Conservation (phyloP, 2,113 vertebrate species). For the Mellivora capensis region DNA sequence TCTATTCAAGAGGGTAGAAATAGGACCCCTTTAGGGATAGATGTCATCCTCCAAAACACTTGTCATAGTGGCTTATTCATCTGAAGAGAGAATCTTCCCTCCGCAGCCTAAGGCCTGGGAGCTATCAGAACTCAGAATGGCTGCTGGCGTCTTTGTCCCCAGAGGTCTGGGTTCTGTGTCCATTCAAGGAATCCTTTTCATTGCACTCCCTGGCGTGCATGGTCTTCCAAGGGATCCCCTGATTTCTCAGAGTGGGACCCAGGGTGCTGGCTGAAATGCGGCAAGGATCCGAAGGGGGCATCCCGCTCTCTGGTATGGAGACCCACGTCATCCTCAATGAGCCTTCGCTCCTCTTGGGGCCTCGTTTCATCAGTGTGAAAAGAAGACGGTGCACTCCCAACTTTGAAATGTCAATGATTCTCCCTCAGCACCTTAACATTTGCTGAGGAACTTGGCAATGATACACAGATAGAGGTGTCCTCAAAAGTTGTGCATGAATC, state of each 20-base stretch:
- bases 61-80: neutral
- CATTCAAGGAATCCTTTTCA: neutral
- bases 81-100: neutral
- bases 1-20: neutral
- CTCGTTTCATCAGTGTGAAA: neutral
- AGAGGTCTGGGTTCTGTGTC: fast-evolving
- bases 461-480: constrained; percentile 57
- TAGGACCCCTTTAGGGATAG: neutral
- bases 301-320: neutral
- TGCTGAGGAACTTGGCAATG: constrained; percentile 54
- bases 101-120: neutral
- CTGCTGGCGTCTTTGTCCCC: neutral
- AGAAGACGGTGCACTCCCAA: constrained; percentile 1
- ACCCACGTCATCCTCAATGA: neutral
- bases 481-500: constrained; percentile 59
- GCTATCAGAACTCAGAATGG: neutral
- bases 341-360: fast-evolving
- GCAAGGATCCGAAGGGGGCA: neutral
- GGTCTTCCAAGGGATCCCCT: neutral
- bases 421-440: constrained; percentile 63
- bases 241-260: neutral
- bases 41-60: neutral
- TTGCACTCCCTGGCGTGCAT: too few species aligned
- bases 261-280: too few species aligned
- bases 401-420: constrained; percentile 62